Base-by-base conservation (phyloP, 2,113 vertebrate genomes). In the Elaphurus davidianus region DNA sequence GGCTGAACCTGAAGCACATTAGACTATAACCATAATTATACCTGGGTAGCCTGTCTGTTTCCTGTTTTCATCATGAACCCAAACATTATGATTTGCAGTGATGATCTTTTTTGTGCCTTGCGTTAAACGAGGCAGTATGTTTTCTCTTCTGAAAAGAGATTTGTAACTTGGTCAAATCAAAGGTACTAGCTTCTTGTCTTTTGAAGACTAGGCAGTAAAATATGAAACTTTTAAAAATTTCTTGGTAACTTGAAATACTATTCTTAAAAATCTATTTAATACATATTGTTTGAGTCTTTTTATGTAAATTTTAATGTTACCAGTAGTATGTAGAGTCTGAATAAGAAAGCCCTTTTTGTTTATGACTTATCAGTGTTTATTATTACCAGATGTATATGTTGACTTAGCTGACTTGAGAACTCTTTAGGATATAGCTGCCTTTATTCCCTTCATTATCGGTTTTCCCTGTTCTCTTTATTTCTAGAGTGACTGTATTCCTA, bases 1-100 rank as follows among this genome's bases (percentile, higher is more conserved):
- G 96, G 88, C 97, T 97, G 92, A 97, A 98, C 88, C 96, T 95
- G 78, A 93, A 98, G 94, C 96, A 4, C 92, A 97, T 98, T 4
- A 55, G 90, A 45, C 83, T 97, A 62, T 82, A 90, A 81, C 82
- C 83, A 43, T 96, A 33, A 98, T 83, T 94, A 97, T 71, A 97
- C 97, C 97, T 98, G 97, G 93, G 91, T 96, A 97, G 95, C 90
- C 97, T 8, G 76, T 97, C 87, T 55, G 17, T 98, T 98, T 98
- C 98, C 97, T 98, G 97, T 98, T 96, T 88, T 98, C 96, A 83
- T 95, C 97, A 21, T 27, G 59, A 98, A 98, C 78, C 97, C 95
- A 90, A 67, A 90, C 97, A 98, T 97, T 97, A 93, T 59, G 60
- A 91, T 78, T 97, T 95, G 79, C 94, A 67, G 90, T 23, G 81